Conservation (phyloP, 2,888 invertebrate genomes). For the Ceratothoa steindachneri region DNA sequence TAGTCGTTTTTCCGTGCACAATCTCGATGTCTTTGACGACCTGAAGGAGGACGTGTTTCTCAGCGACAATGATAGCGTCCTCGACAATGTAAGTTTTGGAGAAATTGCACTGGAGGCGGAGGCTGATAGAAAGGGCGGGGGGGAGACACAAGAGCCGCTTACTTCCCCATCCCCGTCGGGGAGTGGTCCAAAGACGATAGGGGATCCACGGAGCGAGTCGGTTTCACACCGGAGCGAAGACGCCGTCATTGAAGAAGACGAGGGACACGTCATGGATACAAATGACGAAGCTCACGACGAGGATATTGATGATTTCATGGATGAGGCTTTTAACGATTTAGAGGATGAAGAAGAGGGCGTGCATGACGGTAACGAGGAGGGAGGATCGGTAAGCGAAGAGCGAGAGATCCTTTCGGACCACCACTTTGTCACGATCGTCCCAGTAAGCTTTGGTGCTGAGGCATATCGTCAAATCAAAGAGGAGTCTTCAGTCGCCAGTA, state of each 20-base stretch:
- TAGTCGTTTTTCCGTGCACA: background rate
- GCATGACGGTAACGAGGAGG: background rate
- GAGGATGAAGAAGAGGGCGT: too few relatives aligned
- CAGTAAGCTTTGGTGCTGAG: too few relatives aligned
- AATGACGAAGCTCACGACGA: background rate
- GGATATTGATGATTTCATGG: conserved; percentile 15
- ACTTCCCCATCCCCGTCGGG: too few relatives aligned
- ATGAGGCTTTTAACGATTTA: conserved; percentile 22
- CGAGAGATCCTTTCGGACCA: too few relatives aligned
- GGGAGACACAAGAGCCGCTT: background rate
- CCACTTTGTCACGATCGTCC: too few relatives aligned
- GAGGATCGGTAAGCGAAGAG: background rate
- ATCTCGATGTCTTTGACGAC: background rate
- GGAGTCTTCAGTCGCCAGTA: too few relatives aligned
- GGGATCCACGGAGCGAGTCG: background rate
- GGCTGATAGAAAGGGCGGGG: conserved; percentile 18
- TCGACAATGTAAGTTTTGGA: conserved; percentile 1
- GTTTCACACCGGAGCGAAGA: too few relatives aligned
- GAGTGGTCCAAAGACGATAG: background rate
- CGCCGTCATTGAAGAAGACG: background rate
- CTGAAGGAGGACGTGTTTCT: background rate
- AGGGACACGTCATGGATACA: background rate
- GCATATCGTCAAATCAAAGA: too few relatives aligned
- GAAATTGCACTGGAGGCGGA: conserved; percentile 12
- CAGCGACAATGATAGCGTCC: background rate